Base-by-base conservation (phyloP, 1,140 invertebrate species). In the Phortica variegata region DNA sequence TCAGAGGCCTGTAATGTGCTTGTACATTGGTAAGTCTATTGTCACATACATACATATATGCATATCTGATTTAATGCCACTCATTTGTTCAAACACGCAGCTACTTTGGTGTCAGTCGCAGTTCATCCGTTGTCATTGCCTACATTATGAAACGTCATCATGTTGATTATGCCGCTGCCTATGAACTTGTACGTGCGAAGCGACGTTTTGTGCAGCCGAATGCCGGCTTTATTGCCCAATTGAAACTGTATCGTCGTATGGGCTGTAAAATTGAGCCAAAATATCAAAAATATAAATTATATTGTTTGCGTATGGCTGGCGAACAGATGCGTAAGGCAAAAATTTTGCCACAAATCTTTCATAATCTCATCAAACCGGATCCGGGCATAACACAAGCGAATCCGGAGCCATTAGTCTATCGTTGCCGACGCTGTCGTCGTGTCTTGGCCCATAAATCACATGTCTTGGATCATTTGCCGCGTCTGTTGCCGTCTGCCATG, bases 91-190 rank as follows among this genome's bases (percentile, higher is more conserved):
- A 8, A n/a, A 17, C 7, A 10, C 13, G 23, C 54, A 86, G 85
- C 76, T 90, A 91, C 61, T 91, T 86, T 66, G 90, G 90, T 15
- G 85, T 93, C n/a, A 93, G 90, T 2, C 79, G 91, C 47, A 93
- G 90, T 59, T 87, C 89, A 1, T 86, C 89, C 1, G 79, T 92
- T 3, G 85, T 93, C 0, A 87, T 92, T 52, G 90, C 87, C 7
- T 93, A 87, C 65, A 75, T 91, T 6, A 93, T 95, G 90, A 86
- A 90, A 61, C 90, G 90, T 56, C 83, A 88, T 65, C 70, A 82
- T 3, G 78, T 91, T 44, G 82, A 82, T 32, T 89, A 87, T 52
- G 73, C 81, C 47, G 82, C 88, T 41, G 89, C 90, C 1, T 86
- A 87, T 55, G 80, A 86, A 12, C 65, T 77, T 39, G 84, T 88